These are phyloP conservation scores for Thera britannica DNA, from an alignment of 2,888 invertebrate species.

Conservation along the genomic window DNA sequence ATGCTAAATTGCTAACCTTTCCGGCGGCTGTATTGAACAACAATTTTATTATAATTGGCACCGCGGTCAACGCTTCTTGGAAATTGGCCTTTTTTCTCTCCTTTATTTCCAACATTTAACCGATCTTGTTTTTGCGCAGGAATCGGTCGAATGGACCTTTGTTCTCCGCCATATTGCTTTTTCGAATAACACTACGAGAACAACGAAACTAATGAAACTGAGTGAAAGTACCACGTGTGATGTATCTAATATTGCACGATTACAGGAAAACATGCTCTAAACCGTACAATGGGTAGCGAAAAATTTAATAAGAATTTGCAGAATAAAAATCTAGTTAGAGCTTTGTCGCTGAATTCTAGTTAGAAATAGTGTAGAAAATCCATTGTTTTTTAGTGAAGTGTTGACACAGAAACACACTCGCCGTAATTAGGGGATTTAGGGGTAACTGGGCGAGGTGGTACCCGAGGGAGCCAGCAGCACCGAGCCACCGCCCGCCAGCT, in stretches of 20 bases:
- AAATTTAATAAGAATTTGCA: slow-evolving; percentile 11
- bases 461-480: slow-evolving; percentile 50
- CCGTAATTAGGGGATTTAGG: slow-evolving; percentile 66
- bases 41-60: slow-evolving; percentile 82
- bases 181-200: slow-evolving; percentile 56
- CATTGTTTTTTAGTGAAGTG: slow-evolving; percentile 51
- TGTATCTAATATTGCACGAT: too few relatives aligned
- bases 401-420: slow-evolving; percentile 73
- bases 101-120: slow-evolving; percentile 73
- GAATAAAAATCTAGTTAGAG: slow-evolving; percentile 20
- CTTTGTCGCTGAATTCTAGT: slow-evolving; percentile 8
- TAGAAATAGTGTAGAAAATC: slow-evolving; percentile 20
- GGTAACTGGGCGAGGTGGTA: slow-evolving; percentile 57
- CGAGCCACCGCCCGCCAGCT: slow-evolving; percentile 52
- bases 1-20: slow-evolving; percentile 72
- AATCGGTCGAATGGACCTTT: slow-evolving; percentile 72
- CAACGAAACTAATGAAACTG: slow-evolving; percentile 52
- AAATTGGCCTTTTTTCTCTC: slow-evolving; percentile 71
- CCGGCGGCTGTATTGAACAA: slow-evolving; percentile 74
- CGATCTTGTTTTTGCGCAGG: slow-evolving; percentile 76
- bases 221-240: slow-evolving; percentile 62
- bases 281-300: neutral
- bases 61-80: slow-evolving; percentile 78
- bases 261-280: neutral
- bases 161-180: slow-evolving; percentile 77